A percentile compares a stretch with the other conserved stretches of the same genome.
Conservation (phyloP, 2,113 vertebrate genomes). For the Odocoileus hemionus region DNA sequence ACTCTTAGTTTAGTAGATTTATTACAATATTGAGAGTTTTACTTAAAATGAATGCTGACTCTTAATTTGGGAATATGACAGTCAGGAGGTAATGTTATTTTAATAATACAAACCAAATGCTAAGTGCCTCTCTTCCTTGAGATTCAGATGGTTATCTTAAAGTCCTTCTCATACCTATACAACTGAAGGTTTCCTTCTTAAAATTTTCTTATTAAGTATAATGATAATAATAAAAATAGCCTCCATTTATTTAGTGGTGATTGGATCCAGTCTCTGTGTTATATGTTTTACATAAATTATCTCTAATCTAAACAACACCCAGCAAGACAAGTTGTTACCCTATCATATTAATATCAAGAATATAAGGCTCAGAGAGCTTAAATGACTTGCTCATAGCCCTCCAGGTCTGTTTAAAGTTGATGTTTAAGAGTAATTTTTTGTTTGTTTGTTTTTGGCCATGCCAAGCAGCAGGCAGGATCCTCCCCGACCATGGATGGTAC, state of each 20-base stretch:
- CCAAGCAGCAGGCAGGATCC: background rate
- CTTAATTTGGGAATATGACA: background rate
- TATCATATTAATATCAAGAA: background rate
- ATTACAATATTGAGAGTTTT: background rate
- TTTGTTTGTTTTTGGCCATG: background rate
- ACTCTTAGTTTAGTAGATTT: background rate
- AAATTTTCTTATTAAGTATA: background rate
- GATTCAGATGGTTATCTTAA: background rate
- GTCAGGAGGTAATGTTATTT: background rate
- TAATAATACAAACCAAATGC: background rate
- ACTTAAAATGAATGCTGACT: background rate
- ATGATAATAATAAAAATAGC: background rate
- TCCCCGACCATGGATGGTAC: no score
- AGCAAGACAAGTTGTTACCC: background rate
- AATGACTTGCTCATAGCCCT: background rate
- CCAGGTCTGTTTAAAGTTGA: background rate
- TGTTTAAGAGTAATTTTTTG: background rate
- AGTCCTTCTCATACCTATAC: background rate
- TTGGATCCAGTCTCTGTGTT: background rate
- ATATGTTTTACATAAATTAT: background rate
- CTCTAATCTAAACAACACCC: background rate
- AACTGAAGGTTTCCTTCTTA: background rate
- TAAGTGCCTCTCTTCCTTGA: background rate
- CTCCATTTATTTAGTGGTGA: background rate
- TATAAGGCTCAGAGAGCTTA: background rate